Conservation (phyloP, 64 coral and sea anemone species). For the Montipora sp. region DNA sequence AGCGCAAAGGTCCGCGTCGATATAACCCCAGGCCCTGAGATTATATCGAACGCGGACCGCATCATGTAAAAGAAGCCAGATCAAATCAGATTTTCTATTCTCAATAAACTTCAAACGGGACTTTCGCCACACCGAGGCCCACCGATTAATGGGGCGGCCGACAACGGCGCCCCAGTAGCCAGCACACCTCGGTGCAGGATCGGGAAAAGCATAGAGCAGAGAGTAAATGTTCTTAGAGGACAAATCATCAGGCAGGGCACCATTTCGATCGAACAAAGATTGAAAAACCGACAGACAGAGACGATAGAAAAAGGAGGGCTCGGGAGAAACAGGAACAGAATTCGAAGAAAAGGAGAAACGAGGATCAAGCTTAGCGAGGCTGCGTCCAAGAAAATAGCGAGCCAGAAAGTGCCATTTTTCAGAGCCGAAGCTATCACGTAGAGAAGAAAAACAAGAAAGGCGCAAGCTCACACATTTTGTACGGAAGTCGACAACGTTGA, state of each 20-base stretch:
- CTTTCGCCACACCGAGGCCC: conserved; percentile 1
- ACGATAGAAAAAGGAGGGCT: not conserved
- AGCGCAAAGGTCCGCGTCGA: not conserved
- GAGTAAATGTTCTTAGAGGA: not conserved
- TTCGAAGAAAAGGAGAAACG: not conserved
- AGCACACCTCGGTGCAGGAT: not conserved
- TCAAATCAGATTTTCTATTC: not conserved
- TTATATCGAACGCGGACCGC: not conserved
- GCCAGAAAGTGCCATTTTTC: not conserved
- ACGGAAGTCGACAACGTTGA: not conserved
- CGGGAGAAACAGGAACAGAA: not conserved
- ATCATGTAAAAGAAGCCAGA: not conserved
- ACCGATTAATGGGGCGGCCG: not conserved
- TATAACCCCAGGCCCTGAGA: conserved; percentile 3
- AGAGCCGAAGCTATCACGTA: not conserved
- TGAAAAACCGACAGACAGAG: not conserved
- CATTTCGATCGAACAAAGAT: not conserved
- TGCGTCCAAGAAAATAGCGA: not conserved
- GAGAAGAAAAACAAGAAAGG: not conserved
- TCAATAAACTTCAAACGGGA: not conserved
- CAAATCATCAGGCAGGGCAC: not conserved
- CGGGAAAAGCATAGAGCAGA: not conserved
- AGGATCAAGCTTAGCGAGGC: not conserved
- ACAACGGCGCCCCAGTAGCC: not conserved
- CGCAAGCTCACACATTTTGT: not conserved